Conservation (phyloP, 2,113 vertebrate genomes). For the Anhinga rufa region DNA sequence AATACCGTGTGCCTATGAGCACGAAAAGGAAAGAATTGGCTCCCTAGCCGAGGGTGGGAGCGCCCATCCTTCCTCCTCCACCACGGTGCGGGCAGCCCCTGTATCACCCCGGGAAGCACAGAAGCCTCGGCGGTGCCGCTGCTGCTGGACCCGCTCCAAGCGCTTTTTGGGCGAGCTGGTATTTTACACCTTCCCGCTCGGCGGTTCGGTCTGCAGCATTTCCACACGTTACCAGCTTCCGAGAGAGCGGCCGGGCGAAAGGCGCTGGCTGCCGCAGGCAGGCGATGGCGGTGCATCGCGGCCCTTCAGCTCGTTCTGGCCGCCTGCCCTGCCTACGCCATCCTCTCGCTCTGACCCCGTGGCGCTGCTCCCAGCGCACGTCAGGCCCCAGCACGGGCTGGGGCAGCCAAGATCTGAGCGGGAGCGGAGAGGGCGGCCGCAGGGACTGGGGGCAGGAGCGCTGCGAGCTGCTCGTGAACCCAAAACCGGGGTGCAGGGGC, state of each 20-base stretch:
- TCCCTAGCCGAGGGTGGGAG: background rate
- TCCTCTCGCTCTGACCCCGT: background rate
- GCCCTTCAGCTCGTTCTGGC: background rate
- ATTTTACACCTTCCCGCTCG: background rate
- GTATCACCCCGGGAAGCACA: background rate
- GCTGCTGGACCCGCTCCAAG: background rate
- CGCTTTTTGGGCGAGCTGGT: background rate
- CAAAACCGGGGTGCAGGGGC: background rate
- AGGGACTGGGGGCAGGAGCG: background rate
- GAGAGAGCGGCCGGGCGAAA: background rate
- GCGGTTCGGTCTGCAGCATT: background rate
- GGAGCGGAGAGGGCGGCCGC: background rate
- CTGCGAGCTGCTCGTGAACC: background rate
- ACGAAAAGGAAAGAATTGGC: background rate
- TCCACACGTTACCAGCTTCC: background rate
- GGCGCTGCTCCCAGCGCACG: rapidly evolving
- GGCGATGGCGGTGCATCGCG: background rate
- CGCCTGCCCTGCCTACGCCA: background rate
- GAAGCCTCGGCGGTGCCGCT: background rate
- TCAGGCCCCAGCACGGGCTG: background rate
- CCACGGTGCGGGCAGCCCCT: no score
- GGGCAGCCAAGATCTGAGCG: background rate
- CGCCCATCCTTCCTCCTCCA: background rate
- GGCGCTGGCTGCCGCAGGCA: background rate
- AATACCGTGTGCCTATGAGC: background rate